These are phyloP conservation scores for Xestia c-nigrum DNA, from an alignment of 2,888 invertebrate species.

Conservation along the genomic window DNA sequence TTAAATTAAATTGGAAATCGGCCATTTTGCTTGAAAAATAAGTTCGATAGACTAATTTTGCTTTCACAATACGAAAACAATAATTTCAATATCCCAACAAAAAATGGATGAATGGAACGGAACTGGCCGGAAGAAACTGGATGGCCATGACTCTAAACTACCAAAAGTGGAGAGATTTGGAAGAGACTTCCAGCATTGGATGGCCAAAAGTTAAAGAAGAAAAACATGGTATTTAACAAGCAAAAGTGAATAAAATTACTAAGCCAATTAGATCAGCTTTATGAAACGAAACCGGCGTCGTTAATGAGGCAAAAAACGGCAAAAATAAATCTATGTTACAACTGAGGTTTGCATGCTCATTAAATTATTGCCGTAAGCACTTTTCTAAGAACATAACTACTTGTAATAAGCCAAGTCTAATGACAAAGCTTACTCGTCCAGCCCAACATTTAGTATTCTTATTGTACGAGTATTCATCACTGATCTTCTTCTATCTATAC, in stretches of 20 bases:
- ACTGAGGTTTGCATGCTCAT: constrained; percentile 11
- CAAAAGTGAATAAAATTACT: neutral
- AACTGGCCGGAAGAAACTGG: no score
- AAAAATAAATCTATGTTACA: neutral
- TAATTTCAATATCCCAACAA: neutral
- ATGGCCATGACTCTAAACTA: no score
- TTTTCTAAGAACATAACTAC: neutral
- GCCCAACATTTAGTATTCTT: no score
- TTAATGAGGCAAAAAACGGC: neutral
- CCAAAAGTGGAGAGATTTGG: no score
- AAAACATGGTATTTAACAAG: neutral
- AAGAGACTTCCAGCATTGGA: no score
- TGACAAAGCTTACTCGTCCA: neutral
- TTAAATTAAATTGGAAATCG: neutral
- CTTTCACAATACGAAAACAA: neutral
- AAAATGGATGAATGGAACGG: neutral
- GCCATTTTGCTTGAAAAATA: neutral
- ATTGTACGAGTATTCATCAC: neutral
- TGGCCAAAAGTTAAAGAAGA: no score
- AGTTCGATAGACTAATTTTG: neutral
- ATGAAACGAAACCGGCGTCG: neutral
- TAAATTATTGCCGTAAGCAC: constrained; percentile 5
- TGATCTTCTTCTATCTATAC: no score
- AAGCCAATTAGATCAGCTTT: neutral
- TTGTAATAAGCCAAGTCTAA: neutral